A percentile compares a stretch with the other conserved stretches of the same genome.
phyloP scores from a whole-genome alignment of 2,888 invertebrate genomes.

The Phasia obesa region DNA sequence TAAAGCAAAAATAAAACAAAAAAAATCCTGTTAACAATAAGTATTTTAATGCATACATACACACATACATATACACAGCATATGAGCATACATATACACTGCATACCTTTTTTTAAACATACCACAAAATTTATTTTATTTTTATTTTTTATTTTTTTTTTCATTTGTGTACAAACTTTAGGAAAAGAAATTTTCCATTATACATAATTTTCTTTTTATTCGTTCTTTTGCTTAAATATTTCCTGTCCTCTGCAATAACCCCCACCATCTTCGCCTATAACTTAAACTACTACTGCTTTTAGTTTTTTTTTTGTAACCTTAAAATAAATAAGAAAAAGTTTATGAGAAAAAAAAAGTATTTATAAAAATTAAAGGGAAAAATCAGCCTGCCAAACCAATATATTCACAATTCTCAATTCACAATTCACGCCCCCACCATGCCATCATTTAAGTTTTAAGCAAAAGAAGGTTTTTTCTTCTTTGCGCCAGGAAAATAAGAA shows the following conservation, averaged over 20 bases:
- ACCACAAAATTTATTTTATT: constrained; percentile 69
- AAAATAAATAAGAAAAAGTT: constrained; percentile 62
- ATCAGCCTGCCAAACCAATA: constrained; percentile 65
- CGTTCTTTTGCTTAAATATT: constrained; percentile 52
- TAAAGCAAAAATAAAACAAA: constrained; percentile 34
- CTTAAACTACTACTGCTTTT: constrained; percentile 26
- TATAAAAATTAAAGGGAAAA: constrained; percentile 65
- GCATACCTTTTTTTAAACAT: constrained; percentile 20
- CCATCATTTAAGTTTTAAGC: constrained; percentile 46
- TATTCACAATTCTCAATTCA: constrained; percentile 56
- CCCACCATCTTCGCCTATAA: not conserved
- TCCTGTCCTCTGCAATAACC: constrained; percentile 23
- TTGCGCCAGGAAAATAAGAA: constrained; percentile 37
- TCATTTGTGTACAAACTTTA: constrained; percentile 81
- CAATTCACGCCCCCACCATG: constrained; percentile 66
- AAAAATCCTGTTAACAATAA: constrained; percentile 48
- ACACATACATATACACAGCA: constrained; percentile 12
- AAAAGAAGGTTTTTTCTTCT: constrained; percentile 26
- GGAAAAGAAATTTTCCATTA: constrained; percentile 81
- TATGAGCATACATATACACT: not conserved
- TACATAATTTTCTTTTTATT: constrained; percentile 68
- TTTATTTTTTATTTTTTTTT: constrained; percentile 70
- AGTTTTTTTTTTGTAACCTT: constrained; percentile 50
- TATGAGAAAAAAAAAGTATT: constrained; percentile 35
- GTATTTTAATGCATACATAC: constrained; percentile 50